A percentile compares a stretch with the other conserved stretches of the same genome.
Evolutionary conservation across 2,888 invertebrate species (phyloP).

Genomic region (Cerastis rubricosa): DNA sequence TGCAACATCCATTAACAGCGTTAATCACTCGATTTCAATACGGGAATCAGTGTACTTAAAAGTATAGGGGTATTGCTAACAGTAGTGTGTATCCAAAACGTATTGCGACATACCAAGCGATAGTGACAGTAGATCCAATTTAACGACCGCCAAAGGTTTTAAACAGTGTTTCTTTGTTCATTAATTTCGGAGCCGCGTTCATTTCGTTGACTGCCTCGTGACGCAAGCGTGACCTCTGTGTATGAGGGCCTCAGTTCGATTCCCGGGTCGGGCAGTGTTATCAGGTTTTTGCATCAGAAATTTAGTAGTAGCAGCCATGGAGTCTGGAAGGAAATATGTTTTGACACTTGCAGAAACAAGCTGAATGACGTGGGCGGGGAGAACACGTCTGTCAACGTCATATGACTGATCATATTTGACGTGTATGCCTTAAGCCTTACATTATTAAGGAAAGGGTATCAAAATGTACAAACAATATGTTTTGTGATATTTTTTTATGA

Average conservation of each 20-base stretch:
- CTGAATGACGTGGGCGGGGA: not conserved
- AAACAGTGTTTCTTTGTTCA: not conserved
- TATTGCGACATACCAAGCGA: conserved; percentile 31
- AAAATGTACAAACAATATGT: not conserved
- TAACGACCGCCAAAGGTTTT: conserved; percentile 15
- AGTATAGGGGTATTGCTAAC: conserved; percentile 27
- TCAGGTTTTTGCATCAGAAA: too few species aligned
- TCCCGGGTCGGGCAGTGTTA: too few species aligned
- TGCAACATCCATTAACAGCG: conserved; percentile 35
- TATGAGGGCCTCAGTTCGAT: too few species aligned
- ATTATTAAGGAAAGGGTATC: not conserved
- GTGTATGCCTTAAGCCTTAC: not conserved
- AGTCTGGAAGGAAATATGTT: too few species aligned
- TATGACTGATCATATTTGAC: not conserved
- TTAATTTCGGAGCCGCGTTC: too few species aligned
- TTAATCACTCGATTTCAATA: conserved; percentile 42
- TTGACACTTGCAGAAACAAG: not conserved
- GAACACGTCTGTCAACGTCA: not conserved
- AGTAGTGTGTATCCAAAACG: not conserved
- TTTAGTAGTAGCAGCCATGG: too few species aligned
- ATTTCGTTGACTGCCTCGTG: too few species aligned
- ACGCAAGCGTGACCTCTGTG: too few species aligned
- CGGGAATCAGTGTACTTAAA: conserved; percentile 35
- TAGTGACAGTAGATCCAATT: conserved; percentile 15
- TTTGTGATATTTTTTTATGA: not conserved